These are phyloP conservation scores for Sminthurinus aureus DNA, from an alignment of 2,888 invertebrate genomes.

Conservation along the genomic window DNA sequence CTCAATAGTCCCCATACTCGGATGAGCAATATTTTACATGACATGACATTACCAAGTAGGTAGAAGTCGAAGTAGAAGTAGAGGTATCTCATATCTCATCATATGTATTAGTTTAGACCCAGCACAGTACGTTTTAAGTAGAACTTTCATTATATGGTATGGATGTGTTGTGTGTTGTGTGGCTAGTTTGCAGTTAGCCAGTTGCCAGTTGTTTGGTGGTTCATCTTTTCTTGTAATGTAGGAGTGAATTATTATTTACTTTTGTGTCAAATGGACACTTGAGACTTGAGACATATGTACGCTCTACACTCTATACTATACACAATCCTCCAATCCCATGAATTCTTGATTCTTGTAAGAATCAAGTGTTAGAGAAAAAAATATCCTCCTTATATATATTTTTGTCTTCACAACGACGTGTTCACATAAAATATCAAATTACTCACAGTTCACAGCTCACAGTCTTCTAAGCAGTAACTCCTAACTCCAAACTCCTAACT, in stretches of 20 bases:
- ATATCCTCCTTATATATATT: neutral
- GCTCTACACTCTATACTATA: neutral
- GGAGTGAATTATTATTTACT: conserved; percentile 39
- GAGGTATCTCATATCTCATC: too few species aligned
- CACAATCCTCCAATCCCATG: neutral
- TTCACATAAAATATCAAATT: conserved; percentile 1
- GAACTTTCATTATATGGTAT: conserved; percentile 10
- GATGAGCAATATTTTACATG: conserved; percentile 32
- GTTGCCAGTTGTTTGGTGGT: neutral
- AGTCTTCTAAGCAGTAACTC: too few species aligned
- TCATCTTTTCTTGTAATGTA: conserved; percentile 29
- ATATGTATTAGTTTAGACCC: too few species aligned
- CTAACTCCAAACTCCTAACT: too few species aligned
- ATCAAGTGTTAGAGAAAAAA: too few species aligned
- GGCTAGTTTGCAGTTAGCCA: too few species aligned
- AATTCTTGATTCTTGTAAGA: too few species aligned
- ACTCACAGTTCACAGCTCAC: neutral
- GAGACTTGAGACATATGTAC: neutral
- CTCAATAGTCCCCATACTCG: conserved; percentile 29
- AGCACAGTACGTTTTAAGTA: neutral
- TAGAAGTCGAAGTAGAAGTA: conserved; percentile 8
- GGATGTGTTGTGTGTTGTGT: too few species aligned
- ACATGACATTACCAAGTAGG: conserved; percentile 30
- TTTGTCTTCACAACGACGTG: neutral
- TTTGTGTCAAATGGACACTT: conserved; percentile 19